phyloP scores from a whole-genome alignment of 2,113 vertebrate species.

The Lepidothrix coronata region DNA sequence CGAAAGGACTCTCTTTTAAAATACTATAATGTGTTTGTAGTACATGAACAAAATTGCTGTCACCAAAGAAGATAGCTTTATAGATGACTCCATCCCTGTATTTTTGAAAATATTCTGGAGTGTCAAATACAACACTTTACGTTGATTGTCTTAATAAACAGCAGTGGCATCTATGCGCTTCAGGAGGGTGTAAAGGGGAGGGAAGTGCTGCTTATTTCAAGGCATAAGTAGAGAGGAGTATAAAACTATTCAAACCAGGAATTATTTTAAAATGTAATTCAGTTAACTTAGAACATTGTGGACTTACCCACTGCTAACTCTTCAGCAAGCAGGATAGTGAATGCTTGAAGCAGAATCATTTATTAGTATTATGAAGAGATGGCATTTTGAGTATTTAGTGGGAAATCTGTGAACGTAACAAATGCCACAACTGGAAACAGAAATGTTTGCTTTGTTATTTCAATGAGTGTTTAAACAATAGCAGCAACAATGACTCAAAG shows the following conservation, averaged over 20 bases:
- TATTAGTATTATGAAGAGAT: background rate
- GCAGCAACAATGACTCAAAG: background rate
- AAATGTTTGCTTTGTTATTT: background rate
- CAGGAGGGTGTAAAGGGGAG: background rate
- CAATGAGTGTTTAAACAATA: background rate
- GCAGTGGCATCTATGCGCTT: background rate
- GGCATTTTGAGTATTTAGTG: background rate
- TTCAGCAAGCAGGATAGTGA: background rate
- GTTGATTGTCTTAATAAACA: background rate
- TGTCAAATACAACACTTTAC: background rate
- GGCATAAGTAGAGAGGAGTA: background rate
- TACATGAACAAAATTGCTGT: background rate
- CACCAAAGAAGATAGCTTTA: background rate
- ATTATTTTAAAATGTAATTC: conserved; percentile 7
- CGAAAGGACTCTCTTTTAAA: background rate
- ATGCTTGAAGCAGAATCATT: conserved; percentile 3
- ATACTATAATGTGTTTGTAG: background rate
- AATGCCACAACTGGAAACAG: background rate
- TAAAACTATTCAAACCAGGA: background rate
- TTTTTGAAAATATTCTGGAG: background rate
- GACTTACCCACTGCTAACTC: background rate
- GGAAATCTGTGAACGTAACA: background rate
- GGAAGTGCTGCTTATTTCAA: background rate
- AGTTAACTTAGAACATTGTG: background rate
- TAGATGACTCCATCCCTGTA: background rate